Base-by-base conservation (phyloP, 2,888 invertebrate genomes). In the Aelia acuminata region DNA sequence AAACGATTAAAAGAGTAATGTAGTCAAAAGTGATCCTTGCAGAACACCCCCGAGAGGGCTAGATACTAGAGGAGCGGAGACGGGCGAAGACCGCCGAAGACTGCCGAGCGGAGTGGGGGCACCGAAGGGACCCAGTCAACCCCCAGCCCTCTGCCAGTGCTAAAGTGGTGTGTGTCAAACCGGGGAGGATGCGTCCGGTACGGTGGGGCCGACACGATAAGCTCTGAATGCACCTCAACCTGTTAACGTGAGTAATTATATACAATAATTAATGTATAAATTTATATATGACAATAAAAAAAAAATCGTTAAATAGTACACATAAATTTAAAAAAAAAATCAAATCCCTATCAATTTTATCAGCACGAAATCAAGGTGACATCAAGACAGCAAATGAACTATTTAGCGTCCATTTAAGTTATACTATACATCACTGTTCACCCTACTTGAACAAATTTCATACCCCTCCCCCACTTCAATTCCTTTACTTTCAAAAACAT, bases 111-210 rank as follows among this genome's bases (percentile, higher is more conserved):
- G 49, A 53, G 85, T 85, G 85, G 85, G 85, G 85, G 85, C 53
- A 85, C 39, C 39, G 50, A 22, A 31, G 50, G 49, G 39, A 50
- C 85, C 53, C 85, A 85, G 85, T 85, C 85, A 50, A 85, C 85
- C 85, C 85, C 53, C 85, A 53, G 85, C 85, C 85, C 85, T 85
- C 85, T 53, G 57, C 85, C 85, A 85, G 85, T 85, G 85, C 49
- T 53, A 53, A 85, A 85, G 85, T 85, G 85, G 85, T 85, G 85
- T 85, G 85, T 85, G 85, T 85, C 85, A 85, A 85, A 85, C 85
- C 85, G 85, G 53, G 85, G 85, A 85, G 85, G 85, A 85, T 85
- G 85, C 85, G 85, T 85, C 85, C 85, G 85, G 50, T 53, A 85
- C 85, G 85, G 85, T 85, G 85, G 85, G 85, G 85, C 53, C 85